Evolutionary conservation across 2,888 invertebrate species (phyloP).

Genomic region (Lycia hirtaria): DNA sequence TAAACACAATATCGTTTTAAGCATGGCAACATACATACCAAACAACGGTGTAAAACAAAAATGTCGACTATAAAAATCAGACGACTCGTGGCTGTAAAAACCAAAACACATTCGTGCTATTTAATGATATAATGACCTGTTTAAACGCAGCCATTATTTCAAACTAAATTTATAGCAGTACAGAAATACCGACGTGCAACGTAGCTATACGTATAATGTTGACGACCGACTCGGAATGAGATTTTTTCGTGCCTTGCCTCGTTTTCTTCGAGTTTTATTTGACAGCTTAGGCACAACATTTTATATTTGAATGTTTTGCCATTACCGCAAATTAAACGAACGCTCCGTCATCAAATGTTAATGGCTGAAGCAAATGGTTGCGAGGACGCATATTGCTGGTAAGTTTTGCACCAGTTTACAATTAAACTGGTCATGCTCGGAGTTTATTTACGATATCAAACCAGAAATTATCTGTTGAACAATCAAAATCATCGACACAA

Average conservation of each 20-base stretch:
- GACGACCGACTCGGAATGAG: slow-evolving; percentile 36
- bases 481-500: no score
- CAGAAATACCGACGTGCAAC: slow-evolving; percentile 48
- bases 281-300: slow-evolving; percentile 29
- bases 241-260: slow-evolving; percentile 44
- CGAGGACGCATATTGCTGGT: background rate
- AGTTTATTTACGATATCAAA: no score
- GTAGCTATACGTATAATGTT: slow-evolving; percentile 33
- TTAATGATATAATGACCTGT: slow-evolving; percentile 48
- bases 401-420: no score
- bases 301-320: slow-evolving; percentile 32
- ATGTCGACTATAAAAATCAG: slow-evolving; percentile 13
- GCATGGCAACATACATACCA: slow-evolving; percentile 1
- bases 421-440: no score
- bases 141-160: slow-evolving; percentile 47
- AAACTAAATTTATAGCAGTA: slow-evolving; percentile 39
- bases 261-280: slow-evolving; percentile 39
- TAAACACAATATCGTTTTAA: background rate
- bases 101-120: slow-evolving; percentile 36
- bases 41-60: slow-evolving; percentile 2
- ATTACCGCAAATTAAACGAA: slow-evolving; percentile 26
- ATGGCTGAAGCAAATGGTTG: slow-evolving; percentile 6
- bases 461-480: no score
- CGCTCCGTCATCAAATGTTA: slow-evolving; percentile 8
- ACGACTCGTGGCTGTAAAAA: slow-evolving; percentile 23